Conservation (phyloP, 1,140 invertebrate genomes). For the Drosophila neocordata region DNA sequence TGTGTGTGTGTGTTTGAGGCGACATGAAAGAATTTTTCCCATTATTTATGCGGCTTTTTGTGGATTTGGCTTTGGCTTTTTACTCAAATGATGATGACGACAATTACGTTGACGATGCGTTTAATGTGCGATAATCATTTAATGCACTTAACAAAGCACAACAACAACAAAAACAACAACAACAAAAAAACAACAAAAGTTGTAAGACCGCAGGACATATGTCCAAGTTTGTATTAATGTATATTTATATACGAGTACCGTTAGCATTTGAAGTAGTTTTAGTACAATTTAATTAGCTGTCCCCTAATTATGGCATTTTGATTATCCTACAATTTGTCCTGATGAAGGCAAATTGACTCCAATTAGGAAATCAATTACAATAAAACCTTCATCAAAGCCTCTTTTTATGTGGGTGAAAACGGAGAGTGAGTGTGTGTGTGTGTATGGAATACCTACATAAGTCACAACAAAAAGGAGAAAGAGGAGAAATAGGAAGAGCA, state of each 20-base stretch:
- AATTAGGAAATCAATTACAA: slow-evolving; percentile 70
- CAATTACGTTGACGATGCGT: slow-evolving; percentile 48
- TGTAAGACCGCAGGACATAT: slow-evolving; percentile 10
- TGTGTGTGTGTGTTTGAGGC: slow-evolving; percentile 28
- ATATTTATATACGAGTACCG: background rate
- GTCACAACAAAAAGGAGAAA: slow-evolving; percentile 34
- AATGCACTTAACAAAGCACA: slow-evolving; percentile 31
- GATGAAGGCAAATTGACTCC: slow-evolving; percentile 40
- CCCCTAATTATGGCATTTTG: slow-evolving; percentile 7
- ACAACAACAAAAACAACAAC: background rate
- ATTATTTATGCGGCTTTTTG: slow-evolving; percentile 65
- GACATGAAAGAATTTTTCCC: slow-evolving; percentile 47
- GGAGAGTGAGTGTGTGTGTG: background rate
- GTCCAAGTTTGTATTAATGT: background rate
- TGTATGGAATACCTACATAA: background rate
- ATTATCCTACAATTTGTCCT: background rate
- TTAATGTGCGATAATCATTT: slow-evolving; percentile 55
- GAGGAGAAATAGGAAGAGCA: slow-evolving; percentile 32
- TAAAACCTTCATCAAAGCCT: slow-evolving; percentile 39
- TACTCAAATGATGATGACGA: slow-evolving; percentile 33
- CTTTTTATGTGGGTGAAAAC: background rate
- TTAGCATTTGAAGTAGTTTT: background rate
- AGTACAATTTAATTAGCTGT: slow-evolving; percentile 24
- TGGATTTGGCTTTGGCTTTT: slow-evolving; percentile 28
- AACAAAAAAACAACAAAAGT: background rate